phyloP scores from a whole-genome alignment of 2,113 vertebrate species.

The Scopus umbretta region DNA sequence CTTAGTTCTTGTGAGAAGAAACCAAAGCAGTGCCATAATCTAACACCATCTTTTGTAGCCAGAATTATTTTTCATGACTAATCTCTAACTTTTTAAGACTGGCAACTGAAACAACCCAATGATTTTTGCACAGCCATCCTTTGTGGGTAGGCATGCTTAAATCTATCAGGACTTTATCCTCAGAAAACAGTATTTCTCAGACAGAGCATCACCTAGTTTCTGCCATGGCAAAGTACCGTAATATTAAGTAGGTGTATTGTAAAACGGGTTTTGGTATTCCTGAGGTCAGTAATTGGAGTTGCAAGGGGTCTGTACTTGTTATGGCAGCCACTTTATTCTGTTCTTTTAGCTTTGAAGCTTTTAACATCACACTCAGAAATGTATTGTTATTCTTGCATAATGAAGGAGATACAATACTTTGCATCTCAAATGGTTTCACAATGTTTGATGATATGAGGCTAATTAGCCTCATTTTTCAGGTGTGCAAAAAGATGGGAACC shows the following conservation, averaged over 20 bases:
- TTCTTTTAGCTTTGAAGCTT: neutral
- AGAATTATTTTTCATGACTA: neutral
- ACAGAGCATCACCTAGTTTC: neutral
- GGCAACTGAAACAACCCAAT: neutral
- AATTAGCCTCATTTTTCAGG: neutral
- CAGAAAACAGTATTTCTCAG: neutral
- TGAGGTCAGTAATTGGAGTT: neutral
- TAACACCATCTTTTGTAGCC: neutral
- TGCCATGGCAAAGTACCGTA: neutral
- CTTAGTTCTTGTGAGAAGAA: neutral
- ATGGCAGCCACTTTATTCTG: neutral
- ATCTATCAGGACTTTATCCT: neutral
- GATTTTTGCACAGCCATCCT: neutral
- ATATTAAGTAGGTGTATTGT: neutral
- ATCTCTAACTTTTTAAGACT: neutral
- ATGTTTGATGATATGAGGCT: neutral
- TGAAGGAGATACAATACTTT: neutral
- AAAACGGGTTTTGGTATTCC: neutral
- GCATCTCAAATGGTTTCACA: neutral
- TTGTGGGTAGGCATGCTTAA: neutral
- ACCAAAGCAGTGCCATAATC: neutral
- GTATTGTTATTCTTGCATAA: neutral
- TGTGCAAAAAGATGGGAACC: neutral
- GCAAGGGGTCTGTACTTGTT: neutral
- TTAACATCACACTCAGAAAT: neutral